Evolutionary conservation across 1,140 invertebrate species (phyloP).

Genomic region (Odontomachus brunneus): DNA sequence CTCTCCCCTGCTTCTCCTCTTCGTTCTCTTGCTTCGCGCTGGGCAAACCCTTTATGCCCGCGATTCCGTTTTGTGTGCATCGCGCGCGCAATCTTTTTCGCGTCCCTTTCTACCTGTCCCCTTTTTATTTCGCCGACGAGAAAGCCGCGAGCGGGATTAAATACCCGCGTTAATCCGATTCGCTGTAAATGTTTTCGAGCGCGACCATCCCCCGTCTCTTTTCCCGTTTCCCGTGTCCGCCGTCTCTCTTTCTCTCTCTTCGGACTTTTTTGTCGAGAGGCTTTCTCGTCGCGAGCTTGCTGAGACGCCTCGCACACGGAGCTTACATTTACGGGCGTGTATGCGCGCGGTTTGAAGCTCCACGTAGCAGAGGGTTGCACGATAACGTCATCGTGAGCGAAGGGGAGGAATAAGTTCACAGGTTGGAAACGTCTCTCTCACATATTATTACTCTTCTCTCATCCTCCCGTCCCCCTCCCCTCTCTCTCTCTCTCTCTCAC

Average conservation of each 20-base stretch:
- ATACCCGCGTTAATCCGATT: constrained; percentile 76
- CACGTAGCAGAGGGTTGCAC: constrained; percentile 40
- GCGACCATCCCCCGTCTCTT: constrained; percentile 27
- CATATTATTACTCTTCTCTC: constrained; percentile 76
- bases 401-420: constrained; percentile 53
- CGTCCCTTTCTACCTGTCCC: constrained; percentile 61
- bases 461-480: constrained; percentile 52
- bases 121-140: constrained; percentile 68
- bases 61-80: constrained; percentile 36
- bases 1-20: background rate
- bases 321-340: constrained; percentile 36
- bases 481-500: constrained; percentile 5
- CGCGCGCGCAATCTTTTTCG: constrained; percentile 55
- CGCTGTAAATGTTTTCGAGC: constrained; percentile 72
- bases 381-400: constrained; percentile 59
- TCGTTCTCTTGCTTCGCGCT: background rate
- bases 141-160: constrained; percentile 71
- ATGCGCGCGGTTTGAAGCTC: constrained; percentile 35
- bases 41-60: constrained; percentile 35
- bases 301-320: constrained; percentile 40
- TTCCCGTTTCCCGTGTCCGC: background rate
- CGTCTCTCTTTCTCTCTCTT: constrained; percentile 25
- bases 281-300: constrained; percentile 47
- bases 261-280: constrained; percentile 45
- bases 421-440: constrained; percentile 69